Evolutionary conservation across 2,113 vertebrate species (phyloP).

Genomic region (Cheirogaleus medius): DNA sequence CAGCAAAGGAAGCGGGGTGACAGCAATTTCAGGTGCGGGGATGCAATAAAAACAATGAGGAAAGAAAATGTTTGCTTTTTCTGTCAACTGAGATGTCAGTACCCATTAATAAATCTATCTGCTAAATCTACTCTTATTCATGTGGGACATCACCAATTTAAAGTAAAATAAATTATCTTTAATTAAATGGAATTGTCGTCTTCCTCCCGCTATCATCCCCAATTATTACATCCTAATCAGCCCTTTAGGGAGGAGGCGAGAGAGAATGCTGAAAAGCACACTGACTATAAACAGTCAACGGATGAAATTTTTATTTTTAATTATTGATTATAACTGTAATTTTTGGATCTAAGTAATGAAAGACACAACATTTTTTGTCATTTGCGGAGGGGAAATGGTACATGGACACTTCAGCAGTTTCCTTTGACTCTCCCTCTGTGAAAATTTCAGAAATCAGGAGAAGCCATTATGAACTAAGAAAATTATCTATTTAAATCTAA

Average conservation of each 20-base stretch:
- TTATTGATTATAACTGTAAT: slow-evolving; percentile 72
- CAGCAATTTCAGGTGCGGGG: slow-evolving; percentile 79
- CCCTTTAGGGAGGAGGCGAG: slow-evolving; percentile 85
- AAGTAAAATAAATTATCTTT: slow-evolving; percentile 90
- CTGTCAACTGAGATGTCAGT: slow-evolving; percentile 84
- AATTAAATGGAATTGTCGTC: slow-evolving; percentile 91
- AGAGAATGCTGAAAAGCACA: slow-evolving; percentile 82
- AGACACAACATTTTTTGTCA: slow-evolving; percentile 53
- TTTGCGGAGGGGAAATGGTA: background rate
- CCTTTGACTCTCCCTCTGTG: slow-evolving; percentile 34
- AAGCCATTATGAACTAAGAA: slow-evolving; percentile 3
- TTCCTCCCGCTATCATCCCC: slow-evolving; percentile 88
- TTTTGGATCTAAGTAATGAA: slow-evolving; percentile 66
- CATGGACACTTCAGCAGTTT: slow-evolving; percentile 31
- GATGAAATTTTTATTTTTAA: slow-evolving; percentile 77
- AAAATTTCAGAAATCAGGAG: slow-evolving; percentile 54
- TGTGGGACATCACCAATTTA: slow-evolving; percentile 87
- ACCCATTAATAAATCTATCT: slow-evolving; percentile 88
- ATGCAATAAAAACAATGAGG: slow-evolving; percentile 80
- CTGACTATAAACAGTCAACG: slow-evolving; percentile 81
- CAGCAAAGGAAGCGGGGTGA: slow-evolving; percentile 44
- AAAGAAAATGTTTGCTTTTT: slow-evolving; percentile 86
- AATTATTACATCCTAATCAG: slow-evolving; percentile 90
- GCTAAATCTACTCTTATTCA: slow-evolving; percentile 88
- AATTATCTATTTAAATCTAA: slow-evolving; percentile 50